A percentile compares a stretch with the other conserved stretches of the same genome.
phyloP scores from a whole-genome alignment of 92 coral and sea anemone genomes.

The Desmophyllum pertusum region DNA sequence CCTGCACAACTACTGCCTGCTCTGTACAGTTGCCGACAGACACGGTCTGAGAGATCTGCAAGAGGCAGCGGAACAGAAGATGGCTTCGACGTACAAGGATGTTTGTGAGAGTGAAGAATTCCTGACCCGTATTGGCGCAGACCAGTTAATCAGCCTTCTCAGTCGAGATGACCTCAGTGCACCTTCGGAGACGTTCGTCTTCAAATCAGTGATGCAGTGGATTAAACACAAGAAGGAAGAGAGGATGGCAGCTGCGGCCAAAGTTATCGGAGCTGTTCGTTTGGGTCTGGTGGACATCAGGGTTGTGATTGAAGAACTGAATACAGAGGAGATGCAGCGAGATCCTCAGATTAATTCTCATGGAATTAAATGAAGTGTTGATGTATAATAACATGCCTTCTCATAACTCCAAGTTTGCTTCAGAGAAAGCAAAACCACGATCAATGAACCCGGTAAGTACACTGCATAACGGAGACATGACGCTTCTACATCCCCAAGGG shows the following conservation, averaged over 20 bases:
- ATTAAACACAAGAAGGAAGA: constrained; percentile 49
- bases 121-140: constrained; percentile 30
- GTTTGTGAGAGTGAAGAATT: constrained; percentile 55
- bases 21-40: background rate
- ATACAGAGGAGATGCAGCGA: too few species aligned
- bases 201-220: constrained; percentile 73
- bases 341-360: too few species aligned
- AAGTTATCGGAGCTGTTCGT: constrained; percentile 57
- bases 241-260: constrained; percentile 46
- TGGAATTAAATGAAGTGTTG: too few species aligned
- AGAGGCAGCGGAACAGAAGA: constrained; percentile 3
- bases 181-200: constrained; percentile 64
- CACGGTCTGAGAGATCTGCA: constrained; percentile 2
- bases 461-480: too few species aligned
- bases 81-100: constrained; percentile 35
- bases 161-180: constrained; percentile 62
- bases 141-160: constrained; percentile 42
- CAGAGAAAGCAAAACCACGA: too few species aligned
- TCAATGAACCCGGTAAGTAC: too few species aligned
- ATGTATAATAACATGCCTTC: too few species aligned
- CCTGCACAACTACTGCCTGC: background rate
- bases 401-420: too few species aligned
- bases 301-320: too few species aligned
- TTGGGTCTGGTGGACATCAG: constrained; percentile 44
- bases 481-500: too few species aligned